phyloP scores from a whole-genome alignment of 2,113 vertebrate species.

The Synchiropus splendidus region DNA sequence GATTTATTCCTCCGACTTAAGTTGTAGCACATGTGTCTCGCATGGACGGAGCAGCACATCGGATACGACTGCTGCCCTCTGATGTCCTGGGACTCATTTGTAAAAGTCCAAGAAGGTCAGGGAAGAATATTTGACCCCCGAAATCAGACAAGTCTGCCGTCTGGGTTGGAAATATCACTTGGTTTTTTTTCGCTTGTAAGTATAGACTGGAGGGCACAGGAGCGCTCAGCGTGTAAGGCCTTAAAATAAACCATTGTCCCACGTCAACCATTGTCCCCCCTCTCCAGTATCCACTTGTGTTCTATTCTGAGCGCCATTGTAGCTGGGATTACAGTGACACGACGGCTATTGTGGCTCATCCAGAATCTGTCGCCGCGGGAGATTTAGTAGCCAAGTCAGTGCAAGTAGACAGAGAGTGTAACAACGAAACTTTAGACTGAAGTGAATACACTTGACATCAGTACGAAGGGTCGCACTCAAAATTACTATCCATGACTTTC shows the following conservation, averaged over 20 bases:
- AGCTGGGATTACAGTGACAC: slow-evolving; percentile 47
- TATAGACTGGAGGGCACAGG: not conserved
- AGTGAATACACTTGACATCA: too few relatives aligned
- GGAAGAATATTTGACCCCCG: slow-evolving; percentile 28
- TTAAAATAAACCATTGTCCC: slow-evolving; percentile 43
- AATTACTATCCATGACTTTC: too few relatives aligned
- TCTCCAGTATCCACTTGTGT: slow-evolving; percentile 52
- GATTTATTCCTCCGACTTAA: slow-evolving; percentile 64
- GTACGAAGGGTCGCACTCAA: too few relatives aligned
- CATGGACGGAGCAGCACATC: slow-evolving; percentile 52
- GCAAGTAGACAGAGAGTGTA: too few relatives aligned
- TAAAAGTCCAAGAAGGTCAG: slow-evolving; percentile 40
- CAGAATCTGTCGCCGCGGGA: slow-evolving; percentile 38
- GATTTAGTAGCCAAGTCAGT: too few relatives aligned
- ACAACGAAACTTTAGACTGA: too few relatives aligned
- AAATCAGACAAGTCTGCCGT: slow-evolving; percentile 32
- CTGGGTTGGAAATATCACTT: slow-evolving; percentile 8
- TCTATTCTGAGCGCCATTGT: slow-evolving; percentile 61
- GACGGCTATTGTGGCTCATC: slow-evolving; percentile 40
- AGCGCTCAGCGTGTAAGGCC: slow-evolving; percentile 9
- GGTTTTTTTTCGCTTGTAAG: slow-evolving; percentile 18
- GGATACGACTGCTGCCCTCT: slow-evolving; percentile 49
- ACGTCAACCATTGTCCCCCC: slow-evolving; percentile 33
- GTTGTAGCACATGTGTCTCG: slow-evolving; percentile 63
- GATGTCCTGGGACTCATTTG: slow-evolving; percentile 52